Conservation (phyloP, 2,113 vertebrate species). For the Mobula birostris region DNA sequence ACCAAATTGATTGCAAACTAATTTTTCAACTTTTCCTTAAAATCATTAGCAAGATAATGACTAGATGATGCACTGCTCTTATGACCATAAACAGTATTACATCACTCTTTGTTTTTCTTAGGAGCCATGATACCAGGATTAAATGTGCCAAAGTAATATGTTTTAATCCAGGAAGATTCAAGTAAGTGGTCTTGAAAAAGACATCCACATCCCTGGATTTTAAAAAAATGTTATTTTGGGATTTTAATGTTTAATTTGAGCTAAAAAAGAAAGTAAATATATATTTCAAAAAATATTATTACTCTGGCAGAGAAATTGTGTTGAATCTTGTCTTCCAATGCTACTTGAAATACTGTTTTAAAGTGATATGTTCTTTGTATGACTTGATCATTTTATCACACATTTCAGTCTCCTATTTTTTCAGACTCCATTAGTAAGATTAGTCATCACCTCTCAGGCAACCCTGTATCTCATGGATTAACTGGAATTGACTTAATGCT, state of each 20-base stretch:
- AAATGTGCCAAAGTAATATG: background rate
- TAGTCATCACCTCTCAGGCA: background rate
- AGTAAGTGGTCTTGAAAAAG: no score
- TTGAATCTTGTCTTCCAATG: background rate
- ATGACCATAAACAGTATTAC: background rate
- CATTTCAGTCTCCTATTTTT: background rate
- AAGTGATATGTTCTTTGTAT: background rate
- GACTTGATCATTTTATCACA: background rate
- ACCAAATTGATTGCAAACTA: background rate
- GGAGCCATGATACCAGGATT: background rate
- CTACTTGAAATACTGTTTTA: background rate
- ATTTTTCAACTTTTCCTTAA: background rate
- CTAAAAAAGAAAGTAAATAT: slow-evolving; percentile 4
- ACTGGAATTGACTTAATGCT: background rate
- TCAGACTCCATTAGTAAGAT: background rate
- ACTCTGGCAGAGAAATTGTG: background rate
- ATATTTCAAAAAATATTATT: background rate
- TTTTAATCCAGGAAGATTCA: background rate
- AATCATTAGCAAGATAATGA: background rate
- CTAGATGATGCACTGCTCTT: background rate
- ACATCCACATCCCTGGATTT: no score
- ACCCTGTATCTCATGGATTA: slow-evolving; percentile 4
- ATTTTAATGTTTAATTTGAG: no score
- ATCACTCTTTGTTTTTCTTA: background rate
- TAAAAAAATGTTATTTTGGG: no score